Evolutionary conservation across 2,113 vertebrate genomes (phyloP), one percentile per base, ranked within the genome.

Genomic region (Erinaceus europaeus): DNA sequence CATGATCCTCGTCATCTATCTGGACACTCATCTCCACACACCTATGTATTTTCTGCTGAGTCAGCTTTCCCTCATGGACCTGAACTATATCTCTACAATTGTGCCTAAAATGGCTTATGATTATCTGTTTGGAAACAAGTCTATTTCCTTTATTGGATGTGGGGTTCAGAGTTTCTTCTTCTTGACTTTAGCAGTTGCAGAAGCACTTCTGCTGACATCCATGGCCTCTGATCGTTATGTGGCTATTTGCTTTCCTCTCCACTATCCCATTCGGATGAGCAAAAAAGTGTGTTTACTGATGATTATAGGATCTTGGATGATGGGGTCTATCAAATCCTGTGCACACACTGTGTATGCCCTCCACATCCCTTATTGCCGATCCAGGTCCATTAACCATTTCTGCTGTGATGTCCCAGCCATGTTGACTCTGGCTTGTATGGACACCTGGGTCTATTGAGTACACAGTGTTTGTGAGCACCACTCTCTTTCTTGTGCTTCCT

Each of bases 271-370:
- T 7, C 6, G 4, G 10, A 86, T 86, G 59, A 72, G 27, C 38
- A 82, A 50, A 36, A n/a, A 4, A 7, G 6, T 20, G 15, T 82
- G 62, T 82, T 27, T 44, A 11, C 48, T 61, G 69, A 68, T 91
- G 89, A 76, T 53, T 15, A 21, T 1, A 29, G 69, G 29, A 4
- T 84, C 64, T 21, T 88, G 90, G 78, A 17, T n/a, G 7, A 36
- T 40, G 40, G 53, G 18, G 1, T 72, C 62, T 14, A 72, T 78
- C 53, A 83, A 91, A 1, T 61, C 78, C n/a, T 50, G 65, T 55
- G 44, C 84, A 5, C 85, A 93, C 14, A 88, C 75, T 5, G n/a
- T 42, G 1, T 91, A 93, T 17, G 40, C 17, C 11, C 20, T 88
- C 15, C 46, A 59, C 1, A 75, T 91, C 9, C 80, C 80, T 32